Conservation (phyloP, 2,113 vertebrate genomes). For the Phoenicopterus ruber region DNA sequence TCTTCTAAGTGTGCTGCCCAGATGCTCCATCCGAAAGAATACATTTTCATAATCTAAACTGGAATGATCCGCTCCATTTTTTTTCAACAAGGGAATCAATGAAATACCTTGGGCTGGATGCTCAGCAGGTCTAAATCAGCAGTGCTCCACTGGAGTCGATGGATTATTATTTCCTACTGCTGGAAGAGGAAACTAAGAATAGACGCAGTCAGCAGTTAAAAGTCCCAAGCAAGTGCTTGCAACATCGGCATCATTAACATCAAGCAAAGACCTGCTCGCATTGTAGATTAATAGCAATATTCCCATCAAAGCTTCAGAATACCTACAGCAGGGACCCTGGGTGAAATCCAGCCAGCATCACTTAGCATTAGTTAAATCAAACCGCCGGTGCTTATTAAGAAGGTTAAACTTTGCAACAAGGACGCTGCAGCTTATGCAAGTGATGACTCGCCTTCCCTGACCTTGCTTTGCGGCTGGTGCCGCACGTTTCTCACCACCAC, state of each 20-base stretch:
- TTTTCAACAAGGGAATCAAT: neutral
- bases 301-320: neutral
- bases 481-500: fast-evolving
- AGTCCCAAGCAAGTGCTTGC: slow-evolving; percentile 16
- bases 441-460: neutral
- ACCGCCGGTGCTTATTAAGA: neutral
- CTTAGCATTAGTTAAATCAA: neutral
- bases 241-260: neutral
- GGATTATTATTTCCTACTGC: slow-evolving; percentile 8
- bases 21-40: neutral
- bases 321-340: neutral
- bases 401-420: neutral
- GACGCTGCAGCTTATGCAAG: neutral
- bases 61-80: neutral
- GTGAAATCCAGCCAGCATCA: neutral
- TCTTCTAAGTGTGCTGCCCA: neutral
- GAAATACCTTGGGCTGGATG: neutral
- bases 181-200: slow-evolving; percentile 5
- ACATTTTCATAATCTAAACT: neutral
- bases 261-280: neutral
- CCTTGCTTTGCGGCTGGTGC: neutral
- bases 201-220: neutral
- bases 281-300: neutral
- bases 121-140: slow-evolving; percentile 44
- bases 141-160: neutral